Conservation (phyloP, 2,888 invertebrate genomes). For the Geotrupes spiniger region DNA sequence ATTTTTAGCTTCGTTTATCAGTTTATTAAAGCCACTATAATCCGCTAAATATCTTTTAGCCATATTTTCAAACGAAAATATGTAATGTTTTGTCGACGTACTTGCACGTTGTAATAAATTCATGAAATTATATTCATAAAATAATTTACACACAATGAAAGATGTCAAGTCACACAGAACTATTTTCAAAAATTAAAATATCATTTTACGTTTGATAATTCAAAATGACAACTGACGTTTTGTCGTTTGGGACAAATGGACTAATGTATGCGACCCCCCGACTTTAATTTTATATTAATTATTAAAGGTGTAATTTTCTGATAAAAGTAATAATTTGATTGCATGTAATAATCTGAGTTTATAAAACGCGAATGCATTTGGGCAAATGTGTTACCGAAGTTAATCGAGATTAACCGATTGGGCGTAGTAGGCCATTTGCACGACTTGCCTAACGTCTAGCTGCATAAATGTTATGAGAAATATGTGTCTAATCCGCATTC, state of each 20-base stretch:
- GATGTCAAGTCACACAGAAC: conserved; percentile 1
- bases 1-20: conserved; percentile 57
- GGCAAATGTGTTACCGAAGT: too few species aligned
- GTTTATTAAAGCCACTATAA: conserved; percentile 53
- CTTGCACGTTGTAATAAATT: background rate
- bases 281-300: too few species aligned
- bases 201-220: conserved; percentile 4
- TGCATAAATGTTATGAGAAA: conserved; percentile 10
- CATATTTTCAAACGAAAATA: conserved; percentile 24
- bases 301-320: too few species aligned
- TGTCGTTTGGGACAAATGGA: too few species aligned
- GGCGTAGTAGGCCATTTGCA: background rate
- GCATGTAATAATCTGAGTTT: too few species aligned
- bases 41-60: conserved; percentile 34
- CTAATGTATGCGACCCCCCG: too few species aligned
- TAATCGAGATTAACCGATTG: too few species aligned
- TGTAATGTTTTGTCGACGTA: background rate
- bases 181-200: background rate
- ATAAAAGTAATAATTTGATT: too few species aligned
- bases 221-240: too few species aligned
- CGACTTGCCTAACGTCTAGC: conserved; percentile 1
- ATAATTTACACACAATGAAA: conserved; percentile 11
- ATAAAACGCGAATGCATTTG: too few species aligned
- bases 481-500: conserved; percentile 11
- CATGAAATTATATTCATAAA: background rate